Evolutionary conservation across 2,113 vertebrate genomes (phyloP).

Genomic region (Columba livia): DNA sequence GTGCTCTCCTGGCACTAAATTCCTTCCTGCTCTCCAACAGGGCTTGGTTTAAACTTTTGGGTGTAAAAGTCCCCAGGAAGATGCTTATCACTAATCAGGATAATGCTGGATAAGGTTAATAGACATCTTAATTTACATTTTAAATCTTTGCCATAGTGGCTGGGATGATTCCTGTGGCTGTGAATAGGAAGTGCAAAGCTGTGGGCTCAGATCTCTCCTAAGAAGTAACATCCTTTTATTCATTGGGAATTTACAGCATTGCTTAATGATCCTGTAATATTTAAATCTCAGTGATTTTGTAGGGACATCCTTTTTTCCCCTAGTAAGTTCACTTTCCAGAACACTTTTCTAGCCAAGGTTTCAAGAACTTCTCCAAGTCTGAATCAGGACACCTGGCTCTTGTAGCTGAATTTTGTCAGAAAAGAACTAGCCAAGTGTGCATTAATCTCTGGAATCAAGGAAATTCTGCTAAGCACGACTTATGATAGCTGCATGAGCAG

Average conservation of each 20-base stretch:
- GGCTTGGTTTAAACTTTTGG: not conserved
- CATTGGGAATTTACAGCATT: not conserved
- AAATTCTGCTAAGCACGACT: not conserved
- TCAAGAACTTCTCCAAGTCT: not conserved
- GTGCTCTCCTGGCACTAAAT: not conserved
- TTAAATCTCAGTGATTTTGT: not conserved
- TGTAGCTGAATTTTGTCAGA: not conserved
- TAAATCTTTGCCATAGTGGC: not conserved
- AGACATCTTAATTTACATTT: not conserved
- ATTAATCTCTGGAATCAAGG: not conserved
- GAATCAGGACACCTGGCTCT: not conserved
- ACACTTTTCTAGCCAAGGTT: not conserved
- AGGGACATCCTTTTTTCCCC: not conserved
- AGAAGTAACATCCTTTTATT: not conserved
- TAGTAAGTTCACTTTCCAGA: not conserved
- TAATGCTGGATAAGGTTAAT: not conserved
- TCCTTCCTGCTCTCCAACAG: not conserved
- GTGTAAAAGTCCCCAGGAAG: not conserved
- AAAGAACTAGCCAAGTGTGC: not conserved
- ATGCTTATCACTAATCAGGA: not conserved
- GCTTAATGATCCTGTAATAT: not conserved
- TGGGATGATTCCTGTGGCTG: not conserved
- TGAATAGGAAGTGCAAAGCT: not conserved
- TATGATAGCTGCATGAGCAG: not conserved
- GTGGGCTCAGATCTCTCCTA: not conserved